Evolutionary conservation across 2,113 vertebrate species (phyloP), one percentile per base, ranked within the genome.

Genomic region (Hemiscyllium ocellatum): DNA sequence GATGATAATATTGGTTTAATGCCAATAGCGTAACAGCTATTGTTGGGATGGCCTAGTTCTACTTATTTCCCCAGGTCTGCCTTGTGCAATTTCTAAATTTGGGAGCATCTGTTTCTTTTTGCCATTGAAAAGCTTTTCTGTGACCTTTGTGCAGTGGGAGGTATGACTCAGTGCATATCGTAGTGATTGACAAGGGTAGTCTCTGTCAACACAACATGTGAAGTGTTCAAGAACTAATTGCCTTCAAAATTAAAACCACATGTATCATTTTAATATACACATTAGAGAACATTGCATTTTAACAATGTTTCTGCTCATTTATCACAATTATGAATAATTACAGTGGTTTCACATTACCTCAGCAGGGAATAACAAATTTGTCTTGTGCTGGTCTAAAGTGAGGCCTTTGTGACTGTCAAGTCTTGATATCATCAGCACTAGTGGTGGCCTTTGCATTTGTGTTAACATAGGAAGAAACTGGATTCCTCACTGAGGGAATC

Each of bases 251-350:
- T 72, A 76, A 95, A 72, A 52, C 24, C 68, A 95, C 42, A 72
- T 95, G 94, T 50, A 95, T 95, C 94, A 95, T 72, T 95, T 15
- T 72, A 95, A 95, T 95, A 69, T 70, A 94, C 69, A 76, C 94
- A 70, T 72, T 50, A 95, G 26, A 95, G 94, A 50, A 50, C 69
- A 95, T 72, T 72, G 42, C 68, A 95, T 26, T 72, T 72, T 95
- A 95, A 76, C 94, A 95, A 72, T 69, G 72, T 95, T 95, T 95
- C 94, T 95, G 94, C 24, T 72, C 52, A 61, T 95, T 26, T 95
- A 95, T 90, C 50, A 52, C 87, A 90, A 90, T 90, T 90, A 90
- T 90, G 50, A 61, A 61, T 52, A 90, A 33, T 95, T 95, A 50
- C 37, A 72, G 37, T 50, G 68, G 94, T 70, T 72, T 95, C 42